phyloP scores from a whole-genome alignment of 2,888 invertebrate species.

The Lasioglossum morio region DNA sequence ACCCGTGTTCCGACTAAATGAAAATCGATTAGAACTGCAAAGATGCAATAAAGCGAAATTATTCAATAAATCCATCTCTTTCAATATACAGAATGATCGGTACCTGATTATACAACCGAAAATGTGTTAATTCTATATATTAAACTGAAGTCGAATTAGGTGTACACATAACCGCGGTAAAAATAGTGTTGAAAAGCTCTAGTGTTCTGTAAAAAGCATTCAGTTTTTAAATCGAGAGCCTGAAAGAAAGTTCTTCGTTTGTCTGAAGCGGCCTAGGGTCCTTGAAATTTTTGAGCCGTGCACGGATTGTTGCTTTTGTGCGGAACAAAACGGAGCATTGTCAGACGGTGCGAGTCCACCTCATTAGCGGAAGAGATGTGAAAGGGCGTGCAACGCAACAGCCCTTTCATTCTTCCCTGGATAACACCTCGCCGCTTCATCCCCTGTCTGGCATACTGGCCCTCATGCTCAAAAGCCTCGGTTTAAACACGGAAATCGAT shows the following conservation, averaged over 20 bases:
- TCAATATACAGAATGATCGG: too few species aligned
- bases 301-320: neutral
- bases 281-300: neutral
- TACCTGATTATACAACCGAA: neutral
- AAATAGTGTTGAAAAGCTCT: neutral
- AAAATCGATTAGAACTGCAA: too few species aligned
- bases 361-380: slow-evolving; percentile 36
- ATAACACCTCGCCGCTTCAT: slow-evolving; percentile 29
- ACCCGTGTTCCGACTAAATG: too few species aligned
- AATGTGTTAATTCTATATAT: neutral
- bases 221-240: neutral
- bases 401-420: slow-evolving; percentile 16
- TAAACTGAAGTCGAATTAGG: neutral
- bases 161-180: neutral
- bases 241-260: slow-evolving; percentile 3
- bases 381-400: slow-evolving; percentile 21
- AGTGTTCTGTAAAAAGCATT: neutral
- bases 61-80: too few species aligned
- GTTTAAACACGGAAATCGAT: slow-evolving; percentile 52
- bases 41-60: too few species aligned
- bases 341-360: slow-evolving; percentile 15
- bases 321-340: neutral
- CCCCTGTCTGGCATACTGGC: slow-evolving; percentile 50
- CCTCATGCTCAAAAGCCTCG: slow-evolving; percentile 43
- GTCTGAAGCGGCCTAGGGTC: neutral